Evolutionary conservation across 2,797 vertebrate species (phyloP), one percentile per base, ranked within the genome.

Genomic region (Adrianichthys oophorus): DNA sequence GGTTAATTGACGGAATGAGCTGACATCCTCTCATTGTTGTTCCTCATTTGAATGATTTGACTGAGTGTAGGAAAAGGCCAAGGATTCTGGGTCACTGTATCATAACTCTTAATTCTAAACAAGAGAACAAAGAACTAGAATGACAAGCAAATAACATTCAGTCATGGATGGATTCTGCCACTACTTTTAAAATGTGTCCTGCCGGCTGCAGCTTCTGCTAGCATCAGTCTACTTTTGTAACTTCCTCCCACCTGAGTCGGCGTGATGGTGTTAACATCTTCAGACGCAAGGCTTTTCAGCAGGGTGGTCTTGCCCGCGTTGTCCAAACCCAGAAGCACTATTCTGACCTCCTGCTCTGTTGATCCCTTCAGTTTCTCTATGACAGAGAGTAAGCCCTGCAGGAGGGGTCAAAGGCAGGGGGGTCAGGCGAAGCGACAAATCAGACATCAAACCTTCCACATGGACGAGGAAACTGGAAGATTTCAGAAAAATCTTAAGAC

Each of bases 241-340:
- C 13, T 0, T 37, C 12, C 16, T 16, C 65, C 73, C 72, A 95
- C 94, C 93, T 95, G 94, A 10, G 94, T 96, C 14, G 95, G 95
- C 0, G 94, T 95, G 88, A 96, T 93, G 65, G 91, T 95, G 90
- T 90, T 95, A 62, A 95, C 89, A 19, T 95, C 95, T 74, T 95
- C 95, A 0, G 93, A 94, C 0, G 93, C 94, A 0, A 96, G 86
- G 54, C 83, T 83, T 79, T 93, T 96, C 73, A 96, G 87, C 63
- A 96, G 85, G 0, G 94, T 96, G 42, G 95, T 97, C 84, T 97
- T 97, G 17, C 95, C 94, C 0, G 94, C 95, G 0, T 96, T 97
- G 81, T 97, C 95, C 88, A 96, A 79, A 15, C 95, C 95, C 60
- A 97, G 89, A 41, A 97, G 91, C 29, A 96, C 88, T 16, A 97